Conservation (phyloP, 2,113 vertebrate genomes). For the Platichthys flesus region DNA sequence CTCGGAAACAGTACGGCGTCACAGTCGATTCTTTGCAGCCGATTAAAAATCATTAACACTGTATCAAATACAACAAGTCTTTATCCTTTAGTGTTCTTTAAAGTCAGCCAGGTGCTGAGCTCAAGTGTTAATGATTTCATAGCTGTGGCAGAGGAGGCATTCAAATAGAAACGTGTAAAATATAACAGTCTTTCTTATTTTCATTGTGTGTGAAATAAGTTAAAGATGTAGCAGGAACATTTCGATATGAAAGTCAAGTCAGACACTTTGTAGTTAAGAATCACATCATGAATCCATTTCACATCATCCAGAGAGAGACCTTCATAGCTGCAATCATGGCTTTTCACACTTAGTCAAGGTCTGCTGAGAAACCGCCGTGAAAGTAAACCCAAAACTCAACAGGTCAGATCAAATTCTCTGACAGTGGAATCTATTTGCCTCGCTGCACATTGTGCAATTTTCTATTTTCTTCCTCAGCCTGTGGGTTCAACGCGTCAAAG, state of each 20-base stretch:
- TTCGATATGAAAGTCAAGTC: background rate
- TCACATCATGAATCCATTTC: constrained; percentile 15
- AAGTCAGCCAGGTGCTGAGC: no score
- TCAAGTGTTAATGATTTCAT: background rate
- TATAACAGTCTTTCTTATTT: constrained; percentile 28
- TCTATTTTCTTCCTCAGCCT: constrained; percentile 28
- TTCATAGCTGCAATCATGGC: background rate
- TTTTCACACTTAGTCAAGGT: constrained; percentile 14
- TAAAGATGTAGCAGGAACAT: constrained; percentile 17
- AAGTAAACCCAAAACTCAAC: constrained; percentile 4
- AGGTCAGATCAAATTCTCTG: constrained; percentile 9
- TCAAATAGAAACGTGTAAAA: constrained; percentile 29
- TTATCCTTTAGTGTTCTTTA: no score
- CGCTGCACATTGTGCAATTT: constrained; percentile 32
- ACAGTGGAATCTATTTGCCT: background rate
- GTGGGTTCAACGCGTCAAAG: constrained; percentile 31
- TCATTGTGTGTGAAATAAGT: constrained; percentile 26
- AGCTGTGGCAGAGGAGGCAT: background rate
- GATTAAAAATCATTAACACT: no score
- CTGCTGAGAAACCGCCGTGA: constrained; percentile 1
- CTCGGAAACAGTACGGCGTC: no score
- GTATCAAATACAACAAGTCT: no score
- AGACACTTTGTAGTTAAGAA: constrained; percentile 12
- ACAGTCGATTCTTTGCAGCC: no score
- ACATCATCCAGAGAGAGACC: background rate